A percentile compares a stretch with the other conserved stretches of the same genome.
These are phyloP conservation scores for Peribatodes rhomboidaria DNA, from an alignment of 2,888 invertebrate genomes.

Conservation along the genomic window DNA sequence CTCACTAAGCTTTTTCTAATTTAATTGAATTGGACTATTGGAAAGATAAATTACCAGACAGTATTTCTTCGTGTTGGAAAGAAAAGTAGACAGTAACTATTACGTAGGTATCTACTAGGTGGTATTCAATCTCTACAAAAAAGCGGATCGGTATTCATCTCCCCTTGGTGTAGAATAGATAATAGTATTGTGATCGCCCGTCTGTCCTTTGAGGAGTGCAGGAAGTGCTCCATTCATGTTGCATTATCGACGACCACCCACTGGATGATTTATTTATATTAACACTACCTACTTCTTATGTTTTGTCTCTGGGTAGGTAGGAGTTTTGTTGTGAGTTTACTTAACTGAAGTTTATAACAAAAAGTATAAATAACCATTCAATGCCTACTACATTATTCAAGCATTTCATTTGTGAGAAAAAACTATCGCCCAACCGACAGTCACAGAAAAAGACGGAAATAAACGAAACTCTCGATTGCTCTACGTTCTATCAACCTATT, in stretches of 20 bases:
- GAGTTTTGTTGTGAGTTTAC: neutral
- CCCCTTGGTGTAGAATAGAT: neutral
- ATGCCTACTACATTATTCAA: neutral
- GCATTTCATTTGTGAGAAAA: neutral
- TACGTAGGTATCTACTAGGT: no score
- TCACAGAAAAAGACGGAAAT: neutral
- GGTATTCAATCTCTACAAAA: neutral
- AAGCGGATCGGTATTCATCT: neutral
- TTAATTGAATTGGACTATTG: no score
- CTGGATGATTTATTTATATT: neutral
- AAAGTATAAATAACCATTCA: no score
- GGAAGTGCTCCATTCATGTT: neutral
- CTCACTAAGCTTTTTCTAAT: no score
- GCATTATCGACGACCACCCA: constrained; percentile 2
- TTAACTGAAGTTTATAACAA: neutral
- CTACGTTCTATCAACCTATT: neutral
- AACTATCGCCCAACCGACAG: neutral
- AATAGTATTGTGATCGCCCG: neutral
- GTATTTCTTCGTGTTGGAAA: no score
- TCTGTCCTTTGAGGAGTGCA: neutral
- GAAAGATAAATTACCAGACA: no score
- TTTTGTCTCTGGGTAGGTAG: neutral
- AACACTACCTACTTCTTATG: neutral
- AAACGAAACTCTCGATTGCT: neutral
- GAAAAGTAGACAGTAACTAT: no score